phyloP scores from a whole-genome alignment of 2,797 vertebrate species.

The Lepidocolaptes lacrymiger region DNA sequence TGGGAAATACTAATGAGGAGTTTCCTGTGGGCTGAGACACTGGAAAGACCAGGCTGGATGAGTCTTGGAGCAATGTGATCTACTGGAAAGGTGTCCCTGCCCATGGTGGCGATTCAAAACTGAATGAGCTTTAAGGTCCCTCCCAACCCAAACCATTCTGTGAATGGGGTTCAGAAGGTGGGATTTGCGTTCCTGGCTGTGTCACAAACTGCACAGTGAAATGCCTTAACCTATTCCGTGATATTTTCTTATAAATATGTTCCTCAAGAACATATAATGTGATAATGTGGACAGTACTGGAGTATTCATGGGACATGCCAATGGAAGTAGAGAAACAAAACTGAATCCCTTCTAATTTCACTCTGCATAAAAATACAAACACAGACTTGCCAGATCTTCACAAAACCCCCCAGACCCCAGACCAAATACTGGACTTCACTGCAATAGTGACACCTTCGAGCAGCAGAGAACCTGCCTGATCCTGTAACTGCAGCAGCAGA shows the following conservation, averaged over 20 bases:
- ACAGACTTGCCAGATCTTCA: too few relatives aligned
- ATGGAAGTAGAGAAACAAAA: neutral
- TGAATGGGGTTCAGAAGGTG: neutral
- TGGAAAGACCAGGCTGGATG: neutral
- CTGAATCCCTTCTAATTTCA: neutral
- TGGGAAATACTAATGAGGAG: neutral
- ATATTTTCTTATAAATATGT: neutral
- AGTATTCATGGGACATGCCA: too few relatives aligned
- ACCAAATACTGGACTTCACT: neutral
- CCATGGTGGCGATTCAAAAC: neutral
- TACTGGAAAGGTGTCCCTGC: neutral
- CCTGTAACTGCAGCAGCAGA: neutral
- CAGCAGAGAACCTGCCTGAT: neutral
- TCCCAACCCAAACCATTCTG: neutral
- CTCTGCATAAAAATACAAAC: neutral
- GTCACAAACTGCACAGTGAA: neutral
- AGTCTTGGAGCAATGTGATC: neutral
- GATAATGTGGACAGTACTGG: too few relatives aligned
- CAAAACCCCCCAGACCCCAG: neutral
- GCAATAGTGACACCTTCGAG: neutral
- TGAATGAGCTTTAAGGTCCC: neutral
- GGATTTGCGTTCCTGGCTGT: neutral
- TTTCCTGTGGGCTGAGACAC: neutral
- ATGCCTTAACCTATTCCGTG: accelerated
- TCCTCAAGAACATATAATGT: neutral